Conservation (phyloP, 1,140 invertebrate genomes). For the Bradysia coprophila region DNA sequence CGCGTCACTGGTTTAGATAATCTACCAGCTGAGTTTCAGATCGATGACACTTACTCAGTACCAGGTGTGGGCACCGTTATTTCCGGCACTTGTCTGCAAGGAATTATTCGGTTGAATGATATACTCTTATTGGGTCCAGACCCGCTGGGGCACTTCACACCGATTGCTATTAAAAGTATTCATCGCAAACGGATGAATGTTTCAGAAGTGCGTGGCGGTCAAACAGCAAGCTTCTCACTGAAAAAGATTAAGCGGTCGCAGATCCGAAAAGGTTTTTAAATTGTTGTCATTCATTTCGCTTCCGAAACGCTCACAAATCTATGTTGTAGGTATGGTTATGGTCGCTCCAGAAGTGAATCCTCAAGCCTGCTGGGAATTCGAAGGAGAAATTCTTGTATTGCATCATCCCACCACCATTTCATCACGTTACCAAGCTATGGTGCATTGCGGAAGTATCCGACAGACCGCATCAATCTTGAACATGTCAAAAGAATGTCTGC, state of each 20-base stretch:
- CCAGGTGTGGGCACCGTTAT: conserved; percentile 98
- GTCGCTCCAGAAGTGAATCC: conserved; percentile 83
- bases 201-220: conserved; percentile 84
- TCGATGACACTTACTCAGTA: conserved; percentile 97
- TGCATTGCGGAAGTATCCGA: conserved; percentile 94
- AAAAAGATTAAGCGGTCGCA: conserved; percentile 96
- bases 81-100: conserved; percentile 85
- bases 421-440: conserved; percentile 96
- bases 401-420: conserved; percentile 99
- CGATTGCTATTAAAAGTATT: conserved; percentile 89
- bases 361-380: conserved; percentile 97
- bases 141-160: conserved; percentile 78
- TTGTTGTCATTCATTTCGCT: too few species aligned
- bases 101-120: conserved; percentile 84
- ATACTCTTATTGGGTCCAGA: conserved; percentile 86
- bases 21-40: conserved; percentile 95
- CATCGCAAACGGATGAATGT: conserved; percentile 97
- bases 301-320: conserved; percentile 83
- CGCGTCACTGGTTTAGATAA: conserved; percentile 67
- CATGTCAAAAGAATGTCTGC: conserved; percentile 90
- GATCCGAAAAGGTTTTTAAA: conserved; percentile 95
- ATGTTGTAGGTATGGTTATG: conserved; percentile 97
- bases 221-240: conserved; percentile 95
- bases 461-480: conserved; percentile 93
- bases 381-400: conserved; percentile 93